Evolutionary conservation across 2,888 invertebrate species (phyloP).

Genomic region (Xiphydria camelus): DNA sequence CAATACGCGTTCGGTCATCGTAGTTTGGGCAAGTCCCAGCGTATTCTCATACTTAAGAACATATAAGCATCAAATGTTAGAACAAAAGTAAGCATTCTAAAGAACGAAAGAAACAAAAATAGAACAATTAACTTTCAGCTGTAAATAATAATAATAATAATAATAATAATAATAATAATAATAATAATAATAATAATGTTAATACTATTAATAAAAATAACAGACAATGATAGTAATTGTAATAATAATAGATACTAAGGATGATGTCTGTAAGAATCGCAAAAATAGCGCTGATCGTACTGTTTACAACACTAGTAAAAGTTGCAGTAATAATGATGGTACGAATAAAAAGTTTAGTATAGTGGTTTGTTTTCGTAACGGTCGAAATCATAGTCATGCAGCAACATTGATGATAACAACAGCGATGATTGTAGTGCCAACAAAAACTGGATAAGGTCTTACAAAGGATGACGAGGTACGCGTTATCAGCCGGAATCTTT

Average conservation of each 20-base stretch:
- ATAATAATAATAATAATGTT: constrained; percentile 10
- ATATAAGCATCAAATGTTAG: constrained; percentile 13
- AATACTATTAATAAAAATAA: background rate
- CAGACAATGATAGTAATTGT: constrained; percentile 6
- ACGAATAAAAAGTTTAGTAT: no score
- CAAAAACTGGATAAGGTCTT: no score
- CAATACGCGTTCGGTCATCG: no score
- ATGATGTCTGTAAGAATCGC: no score
- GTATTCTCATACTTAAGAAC: constrained; percentile 1
- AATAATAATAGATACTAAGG: constrained; percentile 3
- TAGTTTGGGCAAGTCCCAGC: no score
- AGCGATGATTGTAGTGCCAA: no score
- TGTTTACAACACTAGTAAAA: background rate
- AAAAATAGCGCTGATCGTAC: constrained; percentile 4
- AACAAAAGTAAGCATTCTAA: constrained; percentile 14
- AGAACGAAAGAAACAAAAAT: constrained; percentile 14
- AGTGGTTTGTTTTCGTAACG: no score
- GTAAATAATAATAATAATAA: constrained; percentile 15
- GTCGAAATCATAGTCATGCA: no score
- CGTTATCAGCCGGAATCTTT: no score
- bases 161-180: constrained; percentile 11
- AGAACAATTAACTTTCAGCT: constrained; percentile 14
- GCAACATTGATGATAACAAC: no score
- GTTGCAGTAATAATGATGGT: constrained; percentile 1
- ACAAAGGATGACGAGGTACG: no score